Evolutionary conservation across 2,113 vertebrate species (phyloP).

Genomic region (Piprites chloris): DNA sequence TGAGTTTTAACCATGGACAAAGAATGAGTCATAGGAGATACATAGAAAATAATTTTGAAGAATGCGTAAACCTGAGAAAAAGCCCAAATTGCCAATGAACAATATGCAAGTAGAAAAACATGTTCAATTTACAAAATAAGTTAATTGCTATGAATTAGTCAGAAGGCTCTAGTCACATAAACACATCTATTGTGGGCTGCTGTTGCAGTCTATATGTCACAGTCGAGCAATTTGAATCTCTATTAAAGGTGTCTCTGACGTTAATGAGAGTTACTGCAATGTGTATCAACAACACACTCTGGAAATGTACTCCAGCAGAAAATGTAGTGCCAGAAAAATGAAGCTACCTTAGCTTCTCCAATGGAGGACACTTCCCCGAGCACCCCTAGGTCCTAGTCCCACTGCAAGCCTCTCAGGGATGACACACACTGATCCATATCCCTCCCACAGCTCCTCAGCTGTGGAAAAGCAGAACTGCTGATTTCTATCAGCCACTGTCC

Average conservation of each 20-base stretch:
- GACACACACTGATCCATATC: not conserved
- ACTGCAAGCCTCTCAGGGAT: not conserved
- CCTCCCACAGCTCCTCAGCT: not conserved
- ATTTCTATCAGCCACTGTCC: not conserved
- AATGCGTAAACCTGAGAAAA: constrained; percentile 49
- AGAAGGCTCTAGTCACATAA: constrained; percentile 35
- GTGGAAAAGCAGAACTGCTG: not conserved
- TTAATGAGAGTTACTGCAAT: not conserved
- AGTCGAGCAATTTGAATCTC: not conserved
- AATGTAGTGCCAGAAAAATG: not conserved
- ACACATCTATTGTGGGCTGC: not conserved
- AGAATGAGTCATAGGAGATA: constrained; percentile 42
- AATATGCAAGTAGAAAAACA: constrained; percentile 44
- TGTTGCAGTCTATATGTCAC: constrained; percentile 14
- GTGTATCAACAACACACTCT: not conserved
- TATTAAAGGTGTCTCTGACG: constrained; percentile 18
- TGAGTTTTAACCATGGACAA: constrained; percentile 35
- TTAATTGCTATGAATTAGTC: constrained; percentile 46
- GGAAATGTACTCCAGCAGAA: not conserved
- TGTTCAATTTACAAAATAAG: constrained; percentile 36
- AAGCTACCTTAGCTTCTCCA: not conserved
- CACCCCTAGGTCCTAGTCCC: not conserved
- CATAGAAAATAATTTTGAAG: constrained; percentile 22
- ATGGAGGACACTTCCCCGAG: not conserved
- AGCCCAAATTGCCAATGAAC: constrained; percentile 27